Base-by-base conservation (phyloP, 2,888 invertebrate genomes). In the Trichogramma dendrolimi region DNA sequence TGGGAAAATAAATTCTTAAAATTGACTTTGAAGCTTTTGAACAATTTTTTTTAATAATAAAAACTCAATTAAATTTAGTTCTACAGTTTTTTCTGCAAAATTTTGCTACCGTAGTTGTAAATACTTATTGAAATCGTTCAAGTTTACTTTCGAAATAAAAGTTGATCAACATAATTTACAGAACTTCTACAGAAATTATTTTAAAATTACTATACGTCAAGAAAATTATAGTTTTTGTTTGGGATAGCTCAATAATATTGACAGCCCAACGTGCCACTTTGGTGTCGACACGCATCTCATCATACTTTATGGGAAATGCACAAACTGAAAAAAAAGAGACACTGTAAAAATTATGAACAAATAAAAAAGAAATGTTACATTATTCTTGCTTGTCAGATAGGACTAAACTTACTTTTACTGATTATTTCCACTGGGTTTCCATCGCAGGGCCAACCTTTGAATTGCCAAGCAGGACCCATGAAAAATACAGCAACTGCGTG, bases 401-500 rank as follows among this genome's bases (percentile, higher is more conserved):
- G 10, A 8, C 8, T 44, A 41, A 42, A 79, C 85, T 82, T 82
- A 96, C 96, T 92, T 84, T 94, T 94, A 61, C 96, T 88, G 80
- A 99, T 99, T 69, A 99, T 98, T 75, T 98, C 97, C 0, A 95
- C 94, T 0, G 99, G 99, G 81, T 96, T 97, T 11, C 94, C 92
- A 74, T 94, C 93, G 91, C 96, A 98, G 0, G 98, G 98, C 94
- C 98, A 99, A 40, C 96, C 96, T 81, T 99, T 99, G 81, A 99
- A 99, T 82, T 99, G 99, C 99, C 99, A 99, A 0, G 96, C 94
- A 1, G 97, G 98, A 0, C 99, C 99, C 85, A 97, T 94, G 0
- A 98, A 98, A 80, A 99, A 99, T 0, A 99, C 98, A 0, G 94
- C 98, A 0, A 99, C 98, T 1, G 99, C 98, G 61, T 98, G 85